Percentiles rank a stretch among this genome's conserved stretches.
Evolutionary conservation across 2,797 vertebrate species (phyloP).

Genomic region (Tiaroga cobitis): DNA sequence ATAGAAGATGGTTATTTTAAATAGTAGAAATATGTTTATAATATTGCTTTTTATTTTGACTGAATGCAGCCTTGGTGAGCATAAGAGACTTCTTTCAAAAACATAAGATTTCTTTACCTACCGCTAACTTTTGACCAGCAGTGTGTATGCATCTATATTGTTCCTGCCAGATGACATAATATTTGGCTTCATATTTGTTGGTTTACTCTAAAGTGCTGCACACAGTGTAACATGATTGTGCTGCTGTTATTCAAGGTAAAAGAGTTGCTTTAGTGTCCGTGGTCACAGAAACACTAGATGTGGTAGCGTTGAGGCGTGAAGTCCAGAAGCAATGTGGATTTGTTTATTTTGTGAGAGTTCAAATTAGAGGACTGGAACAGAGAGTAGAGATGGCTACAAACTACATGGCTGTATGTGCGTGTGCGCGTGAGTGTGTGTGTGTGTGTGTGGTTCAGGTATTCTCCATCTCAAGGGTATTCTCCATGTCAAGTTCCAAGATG

Average conservation of each 20-base stretch:
- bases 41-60: no score
- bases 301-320: constrained; percentile 49
- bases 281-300: constrained; percentile 42
- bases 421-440: not conserved
- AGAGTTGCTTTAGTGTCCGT: constrained; percentile 28
- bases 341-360: constrained; percentile 62
- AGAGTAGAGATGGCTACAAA: constrained; percentile 71
- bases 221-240: not conserved
- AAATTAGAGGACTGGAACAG: constrained; percentile 52
- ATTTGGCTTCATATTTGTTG: constrained; percentile 17
- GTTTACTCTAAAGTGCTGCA: constrained; percentile 14
- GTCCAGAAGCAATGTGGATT: constrained; percentile 53
- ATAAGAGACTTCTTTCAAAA: not conserved
- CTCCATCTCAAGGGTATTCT: not conserved
- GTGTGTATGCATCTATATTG: not conserved
- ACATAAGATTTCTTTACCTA: not conserved
- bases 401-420: not conserved
- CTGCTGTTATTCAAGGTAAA: not conserved
- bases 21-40: not conserved
- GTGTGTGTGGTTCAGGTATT: not conserved
- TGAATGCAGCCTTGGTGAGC: not conserved
- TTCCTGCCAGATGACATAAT: constrained; percentile 16
- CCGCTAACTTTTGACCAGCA: not conserved
- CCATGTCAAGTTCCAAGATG: not conserved
- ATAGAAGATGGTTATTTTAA: not conserved